Percentiles rank a stretch among this genome's conserved stretches.
Evolutionary conservation across 2,113 vertebrate species (phyloP).

Genomic region (Cichladusa arquata): DNA sequence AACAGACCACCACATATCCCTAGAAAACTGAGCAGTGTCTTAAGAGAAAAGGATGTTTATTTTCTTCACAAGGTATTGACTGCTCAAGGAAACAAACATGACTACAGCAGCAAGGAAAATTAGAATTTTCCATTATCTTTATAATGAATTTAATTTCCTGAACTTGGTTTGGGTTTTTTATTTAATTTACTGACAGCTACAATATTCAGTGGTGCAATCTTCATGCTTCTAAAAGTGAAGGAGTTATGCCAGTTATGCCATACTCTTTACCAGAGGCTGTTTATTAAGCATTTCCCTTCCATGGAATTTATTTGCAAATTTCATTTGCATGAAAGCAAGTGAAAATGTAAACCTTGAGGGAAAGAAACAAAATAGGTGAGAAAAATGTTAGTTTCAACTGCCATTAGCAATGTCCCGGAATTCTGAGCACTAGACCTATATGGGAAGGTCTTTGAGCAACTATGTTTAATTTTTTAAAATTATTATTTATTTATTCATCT

Average conservation of each 20-base stretch:
- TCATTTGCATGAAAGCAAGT: neutral
- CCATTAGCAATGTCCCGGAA: neutral
- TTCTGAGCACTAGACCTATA: neutral
- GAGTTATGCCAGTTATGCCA: neutral
- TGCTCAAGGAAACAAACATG: neutral
- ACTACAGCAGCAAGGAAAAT: neutral
- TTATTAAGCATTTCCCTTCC: neutral
- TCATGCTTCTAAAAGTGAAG: neutral
- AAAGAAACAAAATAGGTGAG: neutral
- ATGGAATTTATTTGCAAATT: neutral
- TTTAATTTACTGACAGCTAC: neutral
- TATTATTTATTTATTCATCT: neutral
- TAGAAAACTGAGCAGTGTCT: neutral
- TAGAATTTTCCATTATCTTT: neutral
- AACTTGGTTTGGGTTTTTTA: neutral
- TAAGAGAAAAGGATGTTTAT: neutral
- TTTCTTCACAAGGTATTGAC: neutral
- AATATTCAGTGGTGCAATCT: neutral
- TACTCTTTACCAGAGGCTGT: neutral
- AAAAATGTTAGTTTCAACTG: neutral
- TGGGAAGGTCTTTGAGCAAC: neutral
- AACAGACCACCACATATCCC: accelerated
- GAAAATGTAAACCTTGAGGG: neutral
- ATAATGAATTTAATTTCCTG: constrained; percentile 28
- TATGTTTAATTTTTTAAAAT: neutral